These are phyloP conservation scores for Marmota monax DNA, from an alignment of 2,113 vertebrate species.

Conservation along the genomic window DNA sequence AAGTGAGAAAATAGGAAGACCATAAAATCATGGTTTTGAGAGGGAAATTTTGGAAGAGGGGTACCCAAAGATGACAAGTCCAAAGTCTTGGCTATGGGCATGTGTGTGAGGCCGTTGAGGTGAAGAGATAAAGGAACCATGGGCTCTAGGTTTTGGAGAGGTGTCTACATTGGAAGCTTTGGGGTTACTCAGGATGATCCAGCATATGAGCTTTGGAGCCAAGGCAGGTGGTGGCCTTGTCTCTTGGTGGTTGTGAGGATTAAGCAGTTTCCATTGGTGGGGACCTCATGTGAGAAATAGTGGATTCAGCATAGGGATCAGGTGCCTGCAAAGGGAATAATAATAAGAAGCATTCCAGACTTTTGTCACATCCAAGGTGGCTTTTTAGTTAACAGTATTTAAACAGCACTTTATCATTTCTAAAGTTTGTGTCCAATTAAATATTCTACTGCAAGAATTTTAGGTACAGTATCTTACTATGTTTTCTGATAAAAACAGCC, in stretches of 20 bases:
- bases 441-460: not conserved
- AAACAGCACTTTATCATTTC: constrained; percentile 18
- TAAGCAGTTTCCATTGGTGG: not conserved
- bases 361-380: not conserved
- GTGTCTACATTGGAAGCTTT: not conserved
- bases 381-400: not conserved
- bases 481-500: constrained; percentile 51
- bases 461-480: constrained; percentile 14
- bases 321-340: not conserved
- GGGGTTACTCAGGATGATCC: not conserved
- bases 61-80: not conserved
- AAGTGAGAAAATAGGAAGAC: not conserved
- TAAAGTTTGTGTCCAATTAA: not conserved
- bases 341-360: not conserved
- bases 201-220: not conserved
- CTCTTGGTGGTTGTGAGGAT: not conserved
- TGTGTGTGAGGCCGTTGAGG: not conserved
- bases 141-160: not conserved
- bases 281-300: not conserved
- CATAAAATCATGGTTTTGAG: not conserved
- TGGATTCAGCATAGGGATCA: not conserved
- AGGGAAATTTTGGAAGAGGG: not conserved
- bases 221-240: not conserved
- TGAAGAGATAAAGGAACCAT: not conserved
- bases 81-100: fast-evolving